These are phyloP conservation scores for Agonopterix arenella DNA, from an alignment of 2,888 invertebrate species.

Conservation along the genomic window DNA sequence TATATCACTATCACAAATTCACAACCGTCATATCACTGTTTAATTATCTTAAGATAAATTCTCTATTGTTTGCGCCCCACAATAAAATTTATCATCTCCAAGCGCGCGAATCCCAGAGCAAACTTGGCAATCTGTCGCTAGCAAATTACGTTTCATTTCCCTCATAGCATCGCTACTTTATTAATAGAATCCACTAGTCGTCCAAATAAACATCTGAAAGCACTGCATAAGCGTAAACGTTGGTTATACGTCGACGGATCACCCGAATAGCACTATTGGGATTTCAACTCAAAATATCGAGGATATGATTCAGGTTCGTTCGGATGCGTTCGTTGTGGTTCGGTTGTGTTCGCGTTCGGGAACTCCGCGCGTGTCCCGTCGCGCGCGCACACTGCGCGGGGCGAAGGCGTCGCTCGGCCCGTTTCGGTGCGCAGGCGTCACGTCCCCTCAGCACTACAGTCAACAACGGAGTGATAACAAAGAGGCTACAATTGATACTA, in stretches of 20 bases:
- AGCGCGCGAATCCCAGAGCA: conserved; percentile 46
- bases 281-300: conserved; percentile 30
- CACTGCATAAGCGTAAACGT: conserved; percentile 16
- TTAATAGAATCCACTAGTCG: conserved; percentile 42
- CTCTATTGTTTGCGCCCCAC: conserved; percentile 41
- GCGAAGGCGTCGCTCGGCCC: conserved; percentile 30
- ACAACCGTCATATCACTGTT: conserved; percentile 43
- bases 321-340: conserved; percentile 51
- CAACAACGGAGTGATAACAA: conserved; percentile 68
- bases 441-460: conserved; percentile 48
- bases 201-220: conserved; percentile 17
- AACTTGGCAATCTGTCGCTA: conserved; percentile 57
- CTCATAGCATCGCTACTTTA: conserved; percentile 46
- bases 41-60: conserved; percentile 28
- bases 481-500: conserved; percentile 55
- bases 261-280: conserved; percentile 25
- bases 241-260: conserved; percentile 15
- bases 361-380: conserved; percentile 49
- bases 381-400: conserved; percentile 47
- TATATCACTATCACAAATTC: conserved; percentile 15
- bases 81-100: conserved; percentile 51
- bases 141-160: conserved; percentile 56
- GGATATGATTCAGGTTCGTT: conserved; percentile 53
- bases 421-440: conserved; percentile 48
- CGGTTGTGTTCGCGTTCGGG: conserved; percentile 46